Conservation (phyloP, 2,888 invertebrate genomes). For the Hydrotaea diabolus region DNA sequence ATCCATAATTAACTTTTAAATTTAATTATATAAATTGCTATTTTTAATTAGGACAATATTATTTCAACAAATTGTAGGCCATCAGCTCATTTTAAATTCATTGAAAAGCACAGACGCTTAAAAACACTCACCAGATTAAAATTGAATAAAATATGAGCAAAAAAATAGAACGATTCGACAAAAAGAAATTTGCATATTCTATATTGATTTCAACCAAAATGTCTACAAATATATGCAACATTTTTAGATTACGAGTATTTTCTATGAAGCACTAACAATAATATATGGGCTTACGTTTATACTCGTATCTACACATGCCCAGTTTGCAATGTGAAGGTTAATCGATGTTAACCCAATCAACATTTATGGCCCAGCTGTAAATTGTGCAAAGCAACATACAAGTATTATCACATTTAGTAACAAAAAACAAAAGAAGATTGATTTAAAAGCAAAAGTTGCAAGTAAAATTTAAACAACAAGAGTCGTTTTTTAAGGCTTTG, state of each 20-base stretch:
- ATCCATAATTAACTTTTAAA: slow-evolving; percentile 1
- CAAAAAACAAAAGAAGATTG: no score
- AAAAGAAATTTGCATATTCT: background rate
- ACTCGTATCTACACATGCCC: no score
- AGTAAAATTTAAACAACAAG: no score
- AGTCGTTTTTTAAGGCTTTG: no score
- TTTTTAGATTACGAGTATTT: background rate
- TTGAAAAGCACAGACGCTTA: background rate
- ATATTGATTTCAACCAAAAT: background rate
- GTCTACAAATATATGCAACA: background rate
- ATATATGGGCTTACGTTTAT: no score
- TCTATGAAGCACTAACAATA: background rate
- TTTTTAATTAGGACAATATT: slow-evolving; percentile 8
- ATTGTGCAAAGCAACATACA: no score
- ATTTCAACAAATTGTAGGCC: background rate
- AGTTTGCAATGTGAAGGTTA: no score
- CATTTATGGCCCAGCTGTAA: no score
- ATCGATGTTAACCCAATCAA: no score
- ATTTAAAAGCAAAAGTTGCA: no score
- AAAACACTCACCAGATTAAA: slow-evolving; percentile 7
- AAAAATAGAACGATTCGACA: background rate
- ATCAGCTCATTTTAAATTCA: background rate
- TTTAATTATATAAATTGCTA: background rate
- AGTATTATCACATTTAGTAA: no score
- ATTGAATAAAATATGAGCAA: background rate